Base-by-base conservation (phyloP, 2,113 vertebrate genomes). In the Laticauda colubrina region DNA sequence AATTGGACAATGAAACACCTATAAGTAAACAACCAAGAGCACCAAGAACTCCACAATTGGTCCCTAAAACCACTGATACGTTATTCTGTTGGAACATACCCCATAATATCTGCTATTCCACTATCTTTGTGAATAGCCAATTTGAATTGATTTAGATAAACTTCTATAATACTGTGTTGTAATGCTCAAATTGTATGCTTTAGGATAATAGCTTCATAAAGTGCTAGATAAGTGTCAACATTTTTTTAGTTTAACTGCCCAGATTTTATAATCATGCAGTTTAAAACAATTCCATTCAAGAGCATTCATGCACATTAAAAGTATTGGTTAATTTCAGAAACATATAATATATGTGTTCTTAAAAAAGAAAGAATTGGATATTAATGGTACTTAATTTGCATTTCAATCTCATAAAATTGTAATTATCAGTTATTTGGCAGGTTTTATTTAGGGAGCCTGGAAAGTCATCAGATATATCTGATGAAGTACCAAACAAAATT, bases 261-360 rank as follows among this genome's bases (percentile, higher is more conserved):
- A 86, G 64, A 21, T 88, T 81, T 94, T 85, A 95, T 90, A 94
- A 95, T 92, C 94, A 91, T 93, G 89, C 69, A 85, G 23, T 90
- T 93, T 14, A 86, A 0, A 0, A 85, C 61, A 95, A 59, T 86
- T 89, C 39, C 39, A 24, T 55, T 7, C 93, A 3, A 90, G 90
- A 14, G 15, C 9, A 90, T 29, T 55, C 4, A 48, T 61, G 91
- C 56, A 9, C 34, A 89, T 86, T 91, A 20, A 91, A 75, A 10
- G 12, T 18, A 56, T 48, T 23, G 18, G 85, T 57, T 95, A 0
- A 94, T 96, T 93, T 94, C 89, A 94, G 90, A 93, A 85, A 57
- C 57, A 95, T 93, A 92, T 90, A 88, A 90, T 59, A 87, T 88
- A 20, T 53, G n/a, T 95, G 61, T 85, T 57, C 85, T 48, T 81